Conservation (phyloP, 2,888 invertebrate species). For the Hypomecis punctinalis region DNA sequence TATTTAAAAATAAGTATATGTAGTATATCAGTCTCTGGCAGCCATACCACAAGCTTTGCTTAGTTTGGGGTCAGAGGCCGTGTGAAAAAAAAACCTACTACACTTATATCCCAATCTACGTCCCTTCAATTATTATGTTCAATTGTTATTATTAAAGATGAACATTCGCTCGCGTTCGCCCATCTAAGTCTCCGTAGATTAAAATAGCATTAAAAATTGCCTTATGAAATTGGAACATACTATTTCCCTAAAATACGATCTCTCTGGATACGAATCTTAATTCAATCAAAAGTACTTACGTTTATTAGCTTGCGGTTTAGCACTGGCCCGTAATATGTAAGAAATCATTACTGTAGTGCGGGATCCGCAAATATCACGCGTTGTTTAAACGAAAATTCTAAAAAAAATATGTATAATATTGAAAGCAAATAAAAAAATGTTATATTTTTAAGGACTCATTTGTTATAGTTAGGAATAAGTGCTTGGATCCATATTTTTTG, state of each 20-base stretch:
- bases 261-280: constrained; percentile 19
- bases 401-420: constrained; percentile 65
- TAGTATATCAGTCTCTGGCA: no score
- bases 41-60: no score
- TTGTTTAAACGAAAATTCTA: constrained; percentile 56
- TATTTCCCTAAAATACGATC: constrained; percentile 15
- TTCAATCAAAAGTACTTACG: constrained; percentile 35
- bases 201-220: constrained; percentile 18
- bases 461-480: constrained; percentile 57
- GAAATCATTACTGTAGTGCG: constrained; percentile 43
- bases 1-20: no score
- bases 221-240: constrained; percentile 21
- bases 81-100: no score
- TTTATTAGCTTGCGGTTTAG: constrained; percentile 28
- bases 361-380: constrained; percentile 46
- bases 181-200: no score
- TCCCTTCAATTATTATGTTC: no score
- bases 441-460: constrained; percentile 59
- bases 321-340: constrained; percentile 23
- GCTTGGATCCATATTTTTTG: constrained; percentile 30
- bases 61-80: no score
- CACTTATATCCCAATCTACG: no score
- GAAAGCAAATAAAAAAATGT: constrained; percentile 65
- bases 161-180: no score
- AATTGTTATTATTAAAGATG: no score